A percentile compares a stretch with the other conserved stretches of the same genome.
Evolutionary conservation across 2,888 invertebrate genomes (phyloP).

Genomic region (Neocrepidodera transversa): DNA sequence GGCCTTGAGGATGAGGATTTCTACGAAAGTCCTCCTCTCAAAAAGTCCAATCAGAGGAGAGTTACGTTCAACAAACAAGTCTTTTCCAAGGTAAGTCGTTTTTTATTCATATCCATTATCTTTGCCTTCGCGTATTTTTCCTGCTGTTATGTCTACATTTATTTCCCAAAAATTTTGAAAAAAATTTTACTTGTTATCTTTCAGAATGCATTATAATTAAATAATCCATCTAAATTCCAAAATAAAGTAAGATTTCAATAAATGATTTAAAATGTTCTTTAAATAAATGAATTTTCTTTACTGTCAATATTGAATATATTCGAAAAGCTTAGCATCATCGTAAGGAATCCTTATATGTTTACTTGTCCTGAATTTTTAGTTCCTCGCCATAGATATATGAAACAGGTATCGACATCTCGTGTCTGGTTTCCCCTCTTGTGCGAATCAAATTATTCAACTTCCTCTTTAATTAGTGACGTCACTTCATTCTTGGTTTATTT

Average conservation of each 20-base stretch:
- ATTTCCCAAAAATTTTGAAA: too few species aligned
- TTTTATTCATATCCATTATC: too few species aligned
- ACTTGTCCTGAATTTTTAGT: conserved; percentile 4
- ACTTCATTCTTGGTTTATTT: neutral
- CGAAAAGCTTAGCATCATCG: too few species aligned
- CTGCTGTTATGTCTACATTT: too few species aligned
- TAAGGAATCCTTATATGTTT: conserved; percentile 17
- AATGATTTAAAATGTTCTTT: too few species aligned
- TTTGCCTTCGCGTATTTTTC: too few species aligned
- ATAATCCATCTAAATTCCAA: too few species aligned
- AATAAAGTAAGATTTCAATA: too few species aligned
- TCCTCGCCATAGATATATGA: neutral
- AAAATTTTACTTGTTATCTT: too few species aligned
- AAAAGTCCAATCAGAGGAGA: conserved; percentile 58
- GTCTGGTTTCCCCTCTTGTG: conserved; percentile 16
- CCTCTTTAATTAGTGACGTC: conserved; percentile 23
- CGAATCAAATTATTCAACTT: conserved; percentile 20
- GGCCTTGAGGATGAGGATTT: conserved; percentile 75
- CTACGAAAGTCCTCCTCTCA: conserved; percentile 69
- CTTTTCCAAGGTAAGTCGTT: conserved; percentile 53
- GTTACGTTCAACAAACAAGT: conserved; percentile 56
- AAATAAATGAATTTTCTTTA: too few species aligned
- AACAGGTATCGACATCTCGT: neutral
- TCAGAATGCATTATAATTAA: too few species aligned
- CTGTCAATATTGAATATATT: too few species aligned